Percentiles rank a stretch among this genome's conserved stretches.
These are phyloP conservation scores for Eclectus roratus DNA, from an alignment of 2,113 vertebrate species.

Conservation along the genomic window DNA sequence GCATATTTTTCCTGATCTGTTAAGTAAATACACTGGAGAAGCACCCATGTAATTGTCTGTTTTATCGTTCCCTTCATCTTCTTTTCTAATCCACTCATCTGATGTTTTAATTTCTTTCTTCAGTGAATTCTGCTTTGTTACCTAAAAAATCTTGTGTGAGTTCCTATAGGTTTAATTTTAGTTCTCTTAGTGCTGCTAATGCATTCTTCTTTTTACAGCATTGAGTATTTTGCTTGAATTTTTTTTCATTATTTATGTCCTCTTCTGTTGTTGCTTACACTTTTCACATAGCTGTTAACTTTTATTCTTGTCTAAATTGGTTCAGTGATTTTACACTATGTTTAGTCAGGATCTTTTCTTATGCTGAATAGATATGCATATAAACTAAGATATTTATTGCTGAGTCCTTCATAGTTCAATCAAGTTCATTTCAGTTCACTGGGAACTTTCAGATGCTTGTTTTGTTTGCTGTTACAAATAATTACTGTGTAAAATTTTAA, in stretches of 20 bases:
- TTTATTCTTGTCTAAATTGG: background rate
- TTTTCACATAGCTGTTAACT: constrained; percentile 1
- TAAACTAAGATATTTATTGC: background rate
- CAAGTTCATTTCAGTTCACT: background rate
- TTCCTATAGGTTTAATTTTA: constrained; percentile 7
- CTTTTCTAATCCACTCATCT: background rate
- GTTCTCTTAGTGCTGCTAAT: background rate
- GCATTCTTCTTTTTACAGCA: background rate
- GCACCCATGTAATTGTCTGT: background rate
- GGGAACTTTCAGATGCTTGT: background rate
- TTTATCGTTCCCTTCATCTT: background rate
- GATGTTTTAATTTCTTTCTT: background rate
- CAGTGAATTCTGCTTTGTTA: background rate
- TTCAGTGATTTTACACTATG: background rate
- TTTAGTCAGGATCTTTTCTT: background rate
- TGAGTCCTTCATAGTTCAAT: background rate
- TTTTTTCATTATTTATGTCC: background rate
- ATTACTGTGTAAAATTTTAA: background rate
- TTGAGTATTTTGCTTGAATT: background rate
- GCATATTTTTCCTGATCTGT: background rate
- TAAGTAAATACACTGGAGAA: background rate
- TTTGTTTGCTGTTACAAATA: background rate
- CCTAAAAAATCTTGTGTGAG: background rate
- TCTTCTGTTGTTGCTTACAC: background rate
- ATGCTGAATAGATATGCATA: background rate